A percentile compares a stretch with the other conserved stretches of the same genome.
phyloP scores from a whole-genome alignment of 2,888 invertebrate species.

The Auanema freiburgensis region DNA sequence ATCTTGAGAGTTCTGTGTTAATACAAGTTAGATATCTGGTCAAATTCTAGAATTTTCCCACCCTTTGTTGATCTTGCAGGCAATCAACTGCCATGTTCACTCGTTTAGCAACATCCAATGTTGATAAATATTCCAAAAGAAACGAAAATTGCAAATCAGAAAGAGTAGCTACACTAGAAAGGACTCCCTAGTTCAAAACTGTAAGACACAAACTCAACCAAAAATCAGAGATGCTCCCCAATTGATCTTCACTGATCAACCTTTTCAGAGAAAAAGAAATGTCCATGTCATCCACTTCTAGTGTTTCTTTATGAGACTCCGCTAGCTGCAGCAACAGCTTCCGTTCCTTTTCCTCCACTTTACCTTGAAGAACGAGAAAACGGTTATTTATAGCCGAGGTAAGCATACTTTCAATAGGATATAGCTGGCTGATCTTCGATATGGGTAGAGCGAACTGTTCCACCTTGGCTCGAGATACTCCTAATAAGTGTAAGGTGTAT shows the following conservation, averaged over 20 bases:
- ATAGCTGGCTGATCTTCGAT: conserved; percentile 22
- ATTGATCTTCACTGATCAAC: conserved; percentile 29
- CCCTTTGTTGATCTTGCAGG: conserved; percentile 26
- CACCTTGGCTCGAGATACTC: conserved; percentile 30
- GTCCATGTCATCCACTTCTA: conserved; percentile 13
- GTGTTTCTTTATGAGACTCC: too few species aligned
- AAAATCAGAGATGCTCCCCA: conserved; percentile 29
- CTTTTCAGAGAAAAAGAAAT: conserved; percentile 15
- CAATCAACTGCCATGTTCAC: conserved; percentile 38
- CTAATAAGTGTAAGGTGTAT: conserved; percentile 51
- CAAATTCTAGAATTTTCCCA: neutral
- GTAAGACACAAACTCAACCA: conserved; percentile 16
- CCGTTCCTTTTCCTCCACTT: too few species aligned
- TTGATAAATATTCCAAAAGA: conserved; percentile 42
- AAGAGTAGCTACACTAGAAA: conserved; percentile 20
- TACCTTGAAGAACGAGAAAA: neutral
- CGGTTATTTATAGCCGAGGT: conserved; percentile 2
- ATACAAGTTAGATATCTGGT: too few species aligned
- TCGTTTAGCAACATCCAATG: conserved; percentile 30
- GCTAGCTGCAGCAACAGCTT: too few species aligned
- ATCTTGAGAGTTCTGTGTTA: too few species aligned
- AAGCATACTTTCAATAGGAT: conserved; percentile 13
- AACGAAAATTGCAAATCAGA: conserved; percentile 28
- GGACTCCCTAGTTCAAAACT: too few species aligned
- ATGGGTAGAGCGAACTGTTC: conserved; percentile 34